phyloP scores from a whole-genome alignment of 2,113 vertebrate species.

The Lichenostomus cassidix region DNA sequence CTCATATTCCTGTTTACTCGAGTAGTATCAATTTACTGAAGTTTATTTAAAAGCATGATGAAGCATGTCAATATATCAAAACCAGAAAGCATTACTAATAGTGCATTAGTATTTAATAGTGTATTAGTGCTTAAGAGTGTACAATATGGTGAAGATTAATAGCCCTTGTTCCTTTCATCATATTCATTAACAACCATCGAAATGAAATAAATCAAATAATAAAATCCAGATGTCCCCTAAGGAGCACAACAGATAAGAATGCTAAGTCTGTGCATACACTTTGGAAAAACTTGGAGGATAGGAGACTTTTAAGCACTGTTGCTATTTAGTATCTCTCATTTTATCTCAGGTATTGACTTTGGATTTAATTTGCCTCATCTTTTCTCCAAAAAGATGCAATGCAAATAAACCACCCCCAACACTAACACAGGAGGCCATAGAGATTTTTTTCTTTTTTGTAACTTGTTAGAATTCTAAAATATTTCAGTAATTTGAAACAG shows the following conservation, averaged over 20 bases:
- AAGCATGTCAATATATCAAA: neutral
- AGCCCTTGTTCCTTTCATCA: neutral
- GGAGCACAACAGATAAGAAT: neutral
- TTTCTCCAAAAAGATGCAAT: neutral
- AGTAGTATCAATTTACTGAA: neutral
- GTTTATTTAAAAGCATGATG: neutral
- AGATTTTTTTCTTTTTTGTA: neutral
- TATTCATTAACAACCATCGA: neutral
- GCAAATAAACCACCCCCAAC: fast-evolving
- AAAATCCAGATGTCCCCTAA: neutral
- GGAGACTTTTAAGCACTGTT: neutral
- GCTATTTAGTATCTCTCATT: neutral
- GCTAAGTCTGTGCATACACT: neutral
- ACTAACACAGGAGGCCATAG: neutral
- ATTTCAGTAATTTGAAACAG: neutral
- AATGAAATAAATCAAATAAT: neutral
- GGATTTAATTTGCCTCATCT: neutral
- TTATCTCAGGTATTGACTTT: neutral
- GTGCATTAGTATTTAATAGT: neutral
- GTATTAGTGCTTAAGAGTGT: neutral
- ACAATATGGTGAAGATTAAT: neutral
- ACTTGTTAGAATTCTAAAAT: neutral
- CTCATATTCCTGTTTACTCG: neutral
- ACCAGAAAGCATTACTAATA: neutral
- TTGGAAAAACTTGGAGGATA: neutral